Conservation (phyloP, 2,113 vertebrate genomes). For the Mastomys natalensis region DNA sequence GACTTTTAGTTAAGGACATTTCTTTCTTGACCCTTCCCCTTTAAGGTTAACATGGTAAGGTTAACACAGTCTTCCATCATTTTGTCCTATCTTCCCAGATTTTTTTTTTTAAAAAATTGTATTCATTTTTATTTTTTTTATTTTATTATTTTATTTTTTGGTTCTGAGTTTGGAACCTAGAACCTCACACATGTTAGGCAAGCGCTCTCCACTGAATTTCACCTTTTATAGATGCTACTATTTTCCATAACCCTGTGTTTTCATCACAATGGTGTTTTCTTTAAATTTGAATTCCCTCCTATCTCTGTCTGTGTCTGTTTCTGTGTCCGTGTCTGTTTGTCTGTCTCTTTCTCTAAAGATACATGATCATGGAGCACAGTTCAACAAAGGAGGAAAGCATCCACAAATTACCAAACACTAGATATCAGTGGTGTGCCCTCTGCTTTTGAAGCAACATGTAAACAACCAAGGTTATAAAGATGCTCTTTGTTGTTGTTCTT, state of each 20-base stretch:
- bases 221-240: conserved; percentile 12
- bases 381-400: conserved; percentile 16
- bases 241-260: conserved; percentile 45
- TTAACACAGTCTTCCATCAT: not conserved
- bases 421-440: not conserved
- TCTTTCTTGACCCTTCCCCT: conserved; percentile 17
- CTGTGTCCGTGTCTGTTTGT: not conserved
- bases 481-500: conserved; percentile 25
- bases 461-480: conserved; percentile 58
- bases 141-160: too few species aligned
- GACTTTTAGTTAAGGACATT: not conserved
- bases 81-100: not conserved
- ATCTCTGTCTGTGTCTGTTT: not conserved
- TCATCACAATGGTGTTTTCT: not conserved
- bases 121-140: too few species aligned
- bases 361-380: not conserved
- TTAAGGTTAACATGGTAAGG: not conserved
- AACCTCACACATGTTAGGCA: not conserved
- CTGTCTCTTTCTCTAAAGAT: not conserved
- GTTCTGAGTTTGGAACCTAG: not conserved
- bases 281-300: not conserved
- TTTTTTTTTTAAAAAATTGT: not conserved
- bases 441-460: conserved; percentile 34
- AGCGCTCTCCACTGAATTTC: not conserved
- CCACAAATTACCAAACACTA: conserved; percentile 5